Base-by-base conservation (phyloP, 2,113 vertebrate genomes). In the Apeltes quadracus region DNA sequence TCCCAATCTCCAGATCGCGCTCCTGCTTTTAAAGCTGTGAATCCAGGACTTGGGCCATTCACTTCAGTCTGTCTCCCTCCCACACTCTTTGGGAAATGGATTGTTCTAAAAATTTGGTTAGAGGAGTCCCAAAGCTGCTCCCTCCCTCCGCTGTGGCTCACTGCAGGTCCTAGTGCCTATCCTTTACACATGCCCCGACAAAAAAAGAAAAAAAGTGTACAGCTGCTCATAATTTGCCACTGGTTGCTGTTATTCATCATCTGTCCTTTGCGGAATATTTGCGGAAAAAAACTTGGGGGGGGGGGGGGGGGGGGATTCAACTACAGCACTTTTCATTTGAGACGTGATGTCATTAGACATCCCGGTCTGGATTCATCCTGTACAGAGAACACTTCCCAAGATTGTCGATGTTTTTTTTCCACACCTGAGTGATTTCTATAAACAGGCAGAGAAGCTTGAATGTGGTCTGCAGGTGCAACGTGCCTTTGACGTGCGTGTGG, bases 151-250 rank as follows among this genome's bases (percentile, higher is more conserved):
- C 59, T 43, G 74, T 58, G 87, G 69, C 75, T 84, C 61, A 62
- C 86, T 79, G 54, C 89, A 92, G 92, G 92, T 94, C 93, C 93
- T 94, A 93, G 93, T 93, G 92, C 93, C 92, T 88, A 79, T 91
- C 41, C 16, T 38, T 72, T 87, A 67, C 81, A 71, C 50, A 16
- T 64, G 69, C n/a, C 10, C 25, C 0, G 15, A 51, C 1, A 25
- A 25, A 18, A 13, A 23, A 59, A 44, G 57, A 22, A 55, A 66
- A 63, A 64, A 11, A 50, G 44, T 2, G 8, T 56, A 72, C 76
- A 77, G 62, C 57, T 78, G 61, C 69, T 80, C 59, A 61, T 78
- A 55, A 66, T 61, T 72, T 54, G 53, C 67, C 73, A 75, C 64
- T 69, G 57, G 55, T 67, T 63, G 67, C 61, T 76, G 74, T 4